These are phyloP conservation scores for Diadophis punctatus DNA, from an alignment of 2,113 vertebrate species.

Conservation along the genomic window DNA sequence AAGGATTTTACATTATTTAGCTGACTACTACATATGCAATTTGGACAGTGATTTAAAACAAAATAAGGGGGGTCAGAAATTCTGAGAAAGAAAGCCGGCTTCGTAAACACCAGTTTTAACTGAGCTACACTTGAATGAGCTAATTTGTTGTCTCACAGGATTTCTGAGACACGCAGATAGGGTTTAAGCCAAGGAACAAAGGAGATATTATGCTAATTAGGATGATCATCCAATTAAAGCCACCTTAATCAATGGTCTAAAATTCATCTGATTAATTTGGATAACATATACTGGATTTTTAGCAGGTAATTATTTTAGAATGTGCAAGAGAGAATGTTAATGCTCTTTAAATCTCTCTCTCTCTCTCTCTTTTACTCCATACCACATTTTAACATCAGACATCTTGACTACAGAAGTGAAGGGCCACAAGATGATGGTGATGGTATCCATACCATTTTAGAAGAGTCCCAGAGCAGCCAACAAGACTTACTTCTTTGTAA, in stretches of 20 bases:
- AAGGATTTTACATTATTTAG: constrained; percentile 40
- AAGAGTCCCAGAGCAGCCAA: not conserved
- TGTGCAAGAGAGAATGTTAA: not conserved
- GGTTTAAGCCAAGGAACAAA: not conserved
- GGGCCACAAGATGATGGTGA: not conserved
- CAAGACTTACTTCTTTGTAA: not conserved
- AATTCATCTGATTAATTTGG: not conserved
- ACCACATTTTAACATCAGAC: not conserved
- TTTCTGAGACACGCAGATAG: not conserved
- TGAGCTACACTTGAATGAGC: not conserved
- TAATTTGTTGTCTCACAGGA: not conserved
- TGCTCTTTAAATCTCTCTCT: not conserved
- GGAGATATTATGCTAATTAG: not conserved
- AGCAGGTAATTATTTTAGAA: not conserved
- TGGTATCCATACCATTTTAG: not conserved
- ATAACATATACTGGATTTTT: not conserved
- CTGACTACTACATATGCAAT: constrained; percentile 36
- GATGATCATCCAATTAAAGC: not conserved
- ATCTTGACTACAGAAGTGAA: not conserved
- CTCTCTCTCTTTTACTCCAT: not conserved
- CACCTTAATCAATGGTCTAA: not conserved
- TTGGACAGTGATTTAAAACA: not conserved
- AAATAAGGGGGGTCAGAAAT: not conserved
- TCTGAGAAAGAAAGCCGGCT: not conserved
- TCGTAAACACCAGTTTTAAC: not conserved